Evolutionary conservation across 2,113 vertebrate genomes (phyloP).

Genomic region (Alaudala cheleensis): DNA sequence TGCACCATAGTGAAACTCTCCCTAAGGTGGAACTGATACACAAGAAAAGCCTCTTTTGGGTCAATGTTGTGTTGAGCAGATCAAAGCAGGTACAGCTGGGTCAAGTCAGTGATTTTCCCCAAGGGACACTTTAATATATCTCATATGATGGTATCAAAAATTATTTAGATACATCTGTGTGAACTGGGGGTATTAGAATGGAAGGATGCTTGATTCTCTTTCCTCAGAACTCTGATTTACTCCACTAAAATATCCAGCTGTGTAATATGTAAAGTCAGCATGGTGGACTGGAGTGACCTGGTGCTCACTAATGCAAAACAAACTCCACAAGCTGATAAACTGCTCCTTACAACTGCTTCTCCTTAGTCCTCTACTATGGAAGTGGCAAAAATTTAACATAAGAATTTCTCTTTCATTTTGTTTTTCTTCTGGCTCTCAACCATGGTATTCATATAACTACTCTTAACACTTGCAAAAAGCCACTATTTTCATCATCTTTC

Average conservation of each 20-base stretch:
- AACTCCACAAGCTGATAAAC: neutral
- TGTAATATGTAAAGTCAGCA: neutral
- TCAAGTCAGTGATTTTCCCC: neutral
- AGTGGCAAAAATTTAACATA: neutral
- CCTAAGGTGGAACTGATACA: neutral
- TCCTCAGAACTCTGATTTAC: neutral
- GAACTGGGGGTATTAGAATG: neutral
- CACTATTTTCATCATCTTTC: neutral
- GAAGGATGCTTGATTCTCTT: neutral
- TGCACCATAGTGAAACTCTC: rapidly evolving
- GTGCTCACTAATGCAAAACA: neutral
- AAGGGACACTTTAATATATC: neutral
- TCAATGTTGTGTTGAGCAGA: neutral
- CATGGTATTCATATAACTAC: neutral
- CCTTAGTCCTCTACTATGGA: neutral
- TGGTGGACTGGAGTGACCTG: neutral
- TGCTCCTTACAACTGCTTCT: neutral
- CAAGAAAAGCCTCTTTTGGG: neutral
- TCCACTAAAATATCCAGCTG: neutral
- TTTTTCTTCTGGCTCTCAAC: neutral
- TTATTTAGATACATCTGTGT: neutral
- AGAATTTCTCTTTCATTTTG: neutral
- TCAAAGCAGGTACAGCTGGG: neutral
- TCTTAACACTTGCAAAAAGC: neutral
- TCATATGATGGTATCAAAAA: neutral